phyloP scores from a whole-genome alignment of 2,797 vertebrate species.

The Myoxocephalus aenaeus region DNA sequence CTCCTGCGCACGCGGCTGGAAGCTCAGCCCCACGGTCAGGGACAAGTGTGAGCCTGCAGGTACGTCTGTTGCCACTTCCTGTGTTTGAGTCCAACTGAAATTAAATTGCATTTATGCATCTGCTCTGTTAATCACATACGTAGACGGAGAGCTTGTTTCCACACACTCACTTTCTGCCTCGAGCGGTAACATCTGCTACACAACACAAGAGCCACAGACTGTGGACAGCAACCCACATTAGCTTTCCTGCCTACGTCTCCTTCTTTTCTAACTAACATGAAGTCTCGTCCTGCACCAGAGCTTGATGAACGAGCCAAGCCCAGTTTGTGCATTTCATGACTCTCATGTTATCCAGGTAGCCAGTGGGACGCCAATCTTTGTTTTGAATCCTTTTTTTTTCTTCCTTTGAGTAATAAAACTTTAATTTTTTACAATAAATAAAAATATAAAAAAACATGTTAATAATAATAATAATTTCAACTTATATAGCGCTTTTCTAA shows the following conservation, averaged over 20 bases:
- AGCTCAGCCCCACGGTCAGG: slow-evolving; percentile 54
- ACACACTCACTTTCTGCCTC: background rate
- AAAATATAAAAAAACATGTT: no score
- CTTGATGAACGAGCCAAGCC: background rate
- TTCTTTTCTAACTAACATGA: background rate
- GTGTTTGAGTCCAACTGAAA: background rate
- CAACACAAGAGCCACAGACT: background rate
- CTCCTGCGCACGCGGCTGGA: slow-evolving; percentile 83
- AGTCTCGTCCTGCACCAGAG: background rate
- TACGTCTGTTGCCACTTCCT: slow-evolving; percentile 38
- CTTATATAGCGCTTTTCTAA: no score
- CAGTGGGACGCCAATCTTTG: no score
- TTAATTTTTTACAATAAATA: background rate
- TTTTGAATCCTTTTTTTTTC: background rate
- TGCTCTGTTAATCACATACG: background rate
- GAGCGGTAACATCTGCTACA: background rate
- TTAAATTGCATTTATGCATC: background rate
- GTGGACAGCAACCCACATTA: background rate
- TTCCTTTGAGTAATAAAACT: background rate
- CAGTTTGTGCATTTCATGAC: background rate
- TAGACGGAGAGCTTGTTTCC: background rate
- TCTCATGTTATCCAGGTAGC: background rate
- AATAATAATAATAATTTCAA: no score
- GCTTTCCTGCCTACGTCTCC: background rate
- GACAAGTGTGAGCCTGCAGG: slow-evolving; percentile 79